phyloP scores from a whole-genome alignment of 2,888 invertebrate genomes.

The Mythimna loreyi region DNA sequence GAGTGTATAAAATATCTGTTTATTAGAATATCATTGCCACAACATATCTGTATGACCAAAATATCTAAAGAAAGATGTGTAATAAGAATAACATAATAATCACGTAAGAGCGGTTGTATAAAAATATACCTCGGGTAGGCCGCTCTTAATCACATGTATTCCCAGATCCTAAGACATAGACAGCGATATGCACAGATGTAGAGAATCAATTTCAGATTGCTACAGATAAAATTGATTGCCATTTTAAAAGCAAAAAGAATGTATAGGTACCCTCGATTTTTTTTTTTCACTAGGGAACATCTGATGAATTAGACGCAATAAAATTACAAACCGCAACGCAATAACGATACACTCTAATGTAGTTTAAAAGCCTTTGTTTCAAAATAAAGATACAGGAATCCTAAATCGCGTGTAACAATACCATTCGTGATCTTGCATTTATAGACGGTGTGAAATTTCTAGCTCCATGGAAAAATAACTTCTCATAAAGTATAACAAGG shows the following conservation, averaged over 20 bases:
- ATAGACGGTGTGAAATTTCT: slow-evolving; percentile 57
- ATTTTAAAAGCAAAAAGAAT: slow-evolving; percentile 42
- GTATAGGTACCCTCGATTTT: slow-evolving; percentile 59
- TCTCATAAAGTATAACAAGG: slow-evolving; percentile 42
- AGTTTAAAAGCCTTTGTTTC: slow-evolving; percentile 51
- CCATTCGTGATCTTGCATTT: slow-evolving; percentile 45
- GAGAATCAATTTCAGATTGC: slow-evolving; percentile 60
- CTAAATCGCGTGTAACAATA: slow-evolving; percentile 58
- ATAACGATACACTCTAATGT: slow-evolving; percentile 68
- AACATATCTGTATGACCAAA: too few relatives aligned
- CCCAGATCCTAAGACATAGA: slow-evolving; percentile 40
- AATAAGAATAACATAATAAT: too few relatives aligned
- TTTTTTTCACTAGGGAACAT: slow-evolving; percentile 63
- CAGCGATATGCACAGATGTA: slow-evolving; percentile 43
- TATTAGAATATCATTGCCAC: too few relatives aligned
- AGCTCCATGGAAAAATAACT: slow-evolving; percentile 32
- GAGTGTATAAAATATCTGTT: too few relatives aligned
- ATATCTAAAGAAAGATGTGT: too few relatives aligned
- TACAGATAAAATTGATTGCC: slow-evolving; percentile 64
- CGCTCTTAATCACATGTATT: slow-evolving; percentile 48
- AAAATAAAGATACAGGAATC: slow-evolving; percentile 47
- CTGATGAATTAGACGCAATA: slow-evolving; percentile 69
- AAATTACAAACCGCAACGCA: slow-evolving; percentile 76
- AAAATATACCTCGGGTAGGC: too few relatives aligned
- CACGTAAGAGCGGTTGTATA: too few relatives aligned